Conservation (phyloP, 2,888 invertebrate genomes). For the Cetonia aurata region DNA sequence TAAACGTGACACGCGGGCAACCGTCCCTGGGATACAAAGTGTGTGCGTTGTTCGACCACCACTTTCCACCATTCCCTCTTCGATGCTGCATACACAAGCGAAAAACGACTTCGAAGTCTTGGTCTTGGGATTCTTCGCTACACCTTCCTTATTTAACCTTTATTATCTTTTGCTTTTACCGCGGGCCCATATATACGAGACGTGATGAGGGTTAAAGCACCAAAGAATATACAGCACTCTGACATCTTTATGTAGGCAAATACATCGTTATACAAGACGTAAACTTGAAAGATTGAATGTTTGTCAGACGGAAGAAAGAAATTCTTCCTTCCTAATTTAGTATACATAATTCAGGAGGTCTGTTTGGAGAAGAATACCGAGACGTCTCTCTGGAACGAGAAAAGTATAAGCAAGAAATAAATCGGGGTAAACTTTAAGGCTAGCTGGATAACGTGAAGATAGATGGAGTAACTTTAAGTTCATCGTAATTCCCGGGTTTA, state of each 20-base stretch:
- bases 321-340: too few species aligned
- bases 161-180: constrained; percentile 38
- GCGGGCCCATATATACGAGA: constrained; percentile 18
- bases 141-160: constrained; percentile 36
- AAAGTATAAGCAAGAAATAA: too few species aligned
- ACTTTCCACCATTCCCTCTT: not conserved
- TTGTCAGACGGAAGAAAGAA: not conserved
- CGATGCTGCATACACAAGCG: not conserved
- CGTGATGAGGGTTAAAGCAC: constrained; percentile 22
- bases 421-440: too few species aligned
- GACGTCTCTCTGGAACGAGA: too few species aligned
- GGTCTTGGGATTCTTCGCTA: not conserved
- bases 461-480: too few species aligned
- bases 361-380: too few species aligned
- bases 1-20: not conserved
- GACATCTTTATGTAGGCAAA: not conserved
- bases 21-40: not conserved
- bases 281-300: not conserved
- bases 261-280: not conserved
- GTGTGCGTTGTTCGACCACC: not conserved
- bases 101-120: constrained; percentile 13
- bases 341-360: too few species aligned
- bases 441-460: too few species aligned
- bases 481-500: too few species aligned
- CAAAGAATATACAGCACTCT: not conserved